These are phyloP conservation scores for Pteronura brasiliensis DNA, from an alignment of 2,113 vertebrate genomes.

Conservation along the genomic window DNA sequence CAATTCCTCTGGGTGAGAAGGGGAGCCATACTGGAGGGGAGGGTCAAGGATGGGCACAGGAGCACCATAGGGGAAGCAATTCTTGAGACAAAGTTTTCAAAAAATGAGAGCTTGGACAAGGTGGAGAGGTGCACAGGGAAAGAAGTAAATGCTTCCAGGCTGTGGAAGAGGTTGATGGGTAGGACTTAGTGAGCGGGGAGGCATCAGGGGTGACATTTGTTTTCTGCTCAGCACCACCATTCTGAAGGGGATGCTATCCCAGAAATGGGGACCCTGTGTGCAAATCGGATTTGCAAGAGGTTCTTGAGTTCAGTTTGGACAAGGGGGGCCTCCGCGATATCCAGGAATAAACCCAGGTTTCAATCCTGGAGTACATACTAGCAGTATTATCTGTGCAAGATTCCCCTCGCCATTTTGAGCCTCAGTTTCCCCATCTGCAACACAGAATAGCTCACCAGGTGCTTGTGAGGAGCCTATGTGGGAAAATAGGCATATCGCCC, in stretches of 20 bases:
- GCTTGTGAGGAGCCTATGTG: neutral
- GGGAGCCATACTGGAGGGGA: neutral
- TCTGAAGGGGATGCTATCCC: too few relatives aligned
- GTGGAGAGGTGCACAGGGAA: neutral
- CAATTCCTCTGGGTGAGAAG: neutral
- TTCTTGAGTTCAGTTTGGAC: neutral
- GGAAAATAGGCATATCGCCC: neutral
- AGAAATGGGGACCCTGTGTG: neutral
- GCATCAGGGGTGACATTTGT: neutral
- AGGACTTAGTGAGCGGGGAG: neutral
- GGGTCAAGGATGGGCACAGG: fast-evolving
- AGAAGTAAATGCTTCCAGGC: neutral
- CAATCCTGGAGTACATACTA: neutral
- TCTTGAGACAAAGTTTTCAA: neutral
- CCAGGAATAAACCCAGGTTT: neutral
- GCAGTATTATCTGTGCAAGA: neutral
- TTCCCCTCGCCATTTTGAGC: neutral
- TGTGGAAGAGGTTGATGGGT: fast-evolving
- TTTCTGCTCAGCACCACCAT: neutral
- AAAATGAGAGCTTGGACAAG: neutral
- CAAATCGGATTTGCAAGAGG: neutral
- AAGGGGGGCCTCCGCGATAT: neutral
- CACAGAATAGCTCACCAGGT: neutral
- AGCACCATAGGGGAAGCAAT: neutral
- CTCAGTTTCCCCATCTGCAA: neutral